Percentiles rank a stretch among this genome's conserved stretches.
These are phyloP conservation scores for Tragelaphus eurycerus DNA, from an alignment of 2,797 vertebrate species.

Conservation along the genomic window DNA sequence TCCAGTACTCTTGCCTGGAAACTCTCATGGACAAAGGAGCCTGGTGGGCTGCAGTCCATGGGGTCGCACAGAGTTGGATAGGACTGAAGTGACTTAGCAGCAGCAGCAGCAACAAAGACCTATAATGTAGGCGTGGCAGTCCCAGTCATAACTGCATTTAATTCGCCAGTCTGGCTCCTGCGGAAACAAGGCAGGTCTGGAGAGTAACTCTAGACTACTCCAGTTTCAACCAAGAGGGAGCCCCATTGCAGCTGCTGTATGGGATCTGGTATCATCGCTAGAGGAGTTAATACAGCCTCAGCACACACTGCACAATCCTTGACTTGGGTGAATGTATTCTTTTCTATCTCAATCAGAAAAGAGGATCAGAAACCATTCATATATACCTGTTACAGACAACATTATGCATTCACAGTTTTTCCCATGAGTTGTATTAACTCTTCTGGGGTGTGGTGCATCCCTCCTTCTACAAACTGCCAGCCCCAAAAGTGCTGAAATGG, in stretches of 20 bases:
- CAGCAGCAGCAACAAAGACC: no score
- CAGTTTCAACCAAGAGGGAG: accelerated
- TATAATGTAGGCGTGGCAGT: not conserved
- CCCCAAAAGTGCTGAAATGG: not conserved
- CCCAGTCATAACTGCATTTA: not conserved
- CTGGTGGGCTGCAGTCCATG: no score
- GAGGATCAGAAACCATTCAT: not conserved
- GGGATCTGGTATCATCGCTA: accelerated
- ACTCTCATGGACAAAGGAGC: no score
- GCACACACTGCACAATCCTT: accelerated
- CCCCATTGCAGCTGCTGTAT: accelerated
- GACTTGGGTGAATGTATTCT: no score
- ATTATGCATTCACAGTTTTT: accelerated
- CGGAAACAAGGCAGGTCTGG: not conserved
- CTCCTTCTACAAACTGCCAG: not conserved
- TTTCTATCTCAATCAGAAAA: not conserved
- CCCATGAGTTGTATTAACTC: not conserved
- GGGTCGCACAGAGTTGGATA: no score
- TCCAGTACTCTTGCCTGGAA: no score
- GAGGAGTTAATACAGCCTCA: not conserved
- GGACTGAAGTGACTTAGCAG: no score
- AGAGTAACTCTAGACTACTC: no score
- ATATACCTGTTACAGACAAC: not conserved
- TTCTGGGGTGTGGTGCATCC: not conserved
- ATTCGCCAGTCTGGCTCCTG: not conserved